Percentiles rank a stretch among this genome's conserved stretches.
phyloP scores from a whole-genome alignment of 1,140 invertebrate species.

The Drosophila paulistorum region DNA sequence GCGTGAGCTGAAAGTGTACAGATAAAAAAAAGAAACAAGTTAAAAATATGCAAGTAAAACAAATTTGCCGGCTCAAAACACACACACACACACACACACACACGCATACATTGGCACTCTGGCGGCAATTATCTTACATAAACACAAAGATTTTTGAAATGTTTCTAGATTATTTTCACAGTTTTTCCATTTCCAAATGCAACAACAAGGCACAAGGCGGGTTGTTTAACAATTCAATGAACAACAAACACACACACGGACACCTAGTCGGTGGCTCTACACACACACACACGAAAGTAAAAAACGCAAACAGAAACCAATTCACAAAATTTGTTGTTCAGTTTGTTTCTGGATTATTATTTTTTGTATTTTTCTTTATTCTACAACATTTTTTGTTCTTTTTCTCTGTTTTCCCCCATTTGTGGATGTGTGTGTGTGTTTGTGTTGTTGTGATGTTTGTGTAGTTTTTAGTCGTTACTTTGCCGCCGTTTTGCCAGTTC shows the following conservation, averaged over 20 bases:
- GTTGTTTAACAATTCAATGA: background rate
- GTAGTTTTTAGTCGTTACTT: conserved; percentile 58
- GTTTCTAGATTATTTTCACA: background rate
- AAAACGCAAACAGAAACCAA: conserved; percentile 6
- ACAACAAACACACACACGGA: background rate
- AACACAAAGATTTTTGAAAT: background rate
- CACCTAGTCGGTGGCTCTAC: too few relatives aligned
- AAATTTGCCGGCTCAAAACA: conserved; percentile 6
- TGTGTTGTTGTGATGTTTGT: conserved; percentile 34
- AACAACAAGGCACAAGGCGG: conserved; percentile 1
- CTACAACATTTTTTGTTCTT: conserved; percentile 46
- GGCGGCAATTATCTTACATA: conserved; percentile 1
- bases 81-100: background rate
- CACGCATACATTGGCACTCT: background rate
- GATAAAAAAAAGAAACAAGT: background rate
- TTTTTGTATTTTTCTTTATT: conserved; percentile 36
- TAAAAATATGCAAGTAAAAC: background rate
- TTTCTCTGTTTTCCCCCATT: conserved; percentile 43
- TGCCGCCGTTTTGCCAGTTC: conserved; percentile 77
- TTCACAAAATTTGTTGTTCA: conserved; percentile 27
- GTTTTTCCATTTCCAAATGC: background rate
- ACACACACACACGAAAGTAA: conserved; percentile 36
- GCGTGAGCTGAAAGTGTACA: conserved; percentile 1
- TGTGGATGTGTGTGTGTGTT: conserved; percentile 30
- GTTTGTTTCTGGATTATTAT: background rate